phyloP scores from a whole-genome alignment of 2,888 invertebrate genomes.

The Maniola hyperantus region DNA sequence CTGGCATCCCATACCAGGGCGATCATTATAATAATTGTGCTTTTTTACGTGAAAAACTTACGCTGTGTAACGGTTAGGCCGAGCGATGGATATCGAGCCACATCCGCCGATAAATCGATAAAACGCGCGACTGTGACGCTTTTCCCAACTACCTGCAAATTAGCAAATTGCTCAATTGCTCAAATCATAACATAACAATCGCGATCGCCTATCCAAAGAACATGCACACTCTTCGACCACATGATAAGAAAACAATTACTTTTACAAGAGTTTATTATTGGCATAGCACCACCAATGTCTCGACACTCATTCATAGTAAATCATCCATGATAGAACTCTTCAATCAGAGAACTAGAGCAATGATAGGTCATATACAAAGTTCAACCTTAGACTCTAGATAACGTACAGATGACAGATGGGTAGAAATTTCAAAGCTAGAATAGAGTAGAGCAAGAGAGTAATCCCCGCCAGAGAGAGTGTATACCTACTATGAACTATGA shows the following conservation, averaged over 20 bases:
- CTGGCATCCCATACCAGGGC: constrained; percentile 74
- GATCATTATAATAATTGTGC: constrained; percentile 77
- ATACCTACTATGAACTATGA: too few species aligned
- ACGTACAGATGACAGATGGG: too few species aligned
- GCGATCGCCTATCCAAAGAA: constrained; percentile 21
- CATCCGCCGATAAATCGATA: constrained; percentile 79
- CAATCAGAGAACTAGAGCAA: too few species aligned
- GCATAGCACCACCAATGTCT: neutral
- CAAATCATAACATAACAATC: constrained; percentile 67
- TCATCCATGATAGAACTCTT: too few species aligned
- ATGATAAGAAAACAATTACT: neutral
- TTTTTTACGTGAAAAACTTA: constrained; percentile 75
- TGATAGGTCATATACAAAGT: too few species aligned
- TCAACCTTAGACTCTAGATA: too few species aligned
- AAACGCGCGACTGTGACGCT: constrained; percentile 70
- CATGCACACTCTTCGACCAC: neutral
- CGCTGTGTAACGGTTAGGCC: constrained; percentile 67
- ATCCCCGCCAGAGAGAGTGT: too few species aligned
- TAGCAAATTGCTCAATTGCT: constrained; percentile 42
- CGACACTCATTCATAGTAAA: too few species aligned
- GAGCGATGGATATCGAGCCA: constrained; percentile 70
- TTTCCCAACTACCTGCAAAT: constrained; percentile 52
- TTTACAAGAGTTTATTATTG: neutral
- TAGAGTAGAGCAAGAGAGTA: too few species aligned
- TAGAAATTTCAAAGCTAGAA: too few species aligned